Evolutionary conservation across 2,888 invertebrate species (phyloP).

Genomic region (Hedychridium roseum): DNA sequence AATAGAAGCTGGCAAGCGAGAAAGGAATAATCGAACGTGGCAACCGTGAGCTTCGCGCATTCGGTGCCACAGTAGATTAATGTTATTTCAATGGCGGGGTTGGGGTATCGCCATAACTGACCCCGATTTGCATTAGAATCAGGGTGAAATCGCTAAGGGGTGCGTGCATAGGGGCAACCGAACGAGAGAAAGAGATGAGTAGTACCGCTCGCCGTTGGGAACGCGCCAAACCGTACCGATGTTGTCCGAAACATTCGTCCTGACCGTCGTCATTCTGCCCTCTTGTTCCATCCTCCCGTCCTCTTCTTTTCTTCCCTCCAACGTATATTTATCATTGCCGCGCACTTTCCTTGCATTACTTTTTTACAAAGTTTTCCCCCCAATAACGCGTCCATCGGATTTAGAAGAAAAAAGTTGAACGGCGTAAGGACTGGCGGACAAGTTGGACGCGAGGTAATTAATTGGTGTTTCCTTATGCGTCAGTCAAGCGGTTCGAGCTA

Average conservation of each 20-base stretch:
- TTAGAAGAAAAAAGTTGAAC: too few species aligned
- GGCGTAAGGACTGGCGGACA: too few species aligned
- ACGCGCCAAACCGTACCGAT: conserved; percentile 46
- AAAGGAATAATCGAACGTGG: conserved; percentile 44
- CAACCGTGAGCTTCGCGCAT: conserved; percentile 39
- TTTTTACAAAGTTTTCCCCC: too few species aligned
- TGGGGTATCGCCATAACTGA: conserved; percentile 43
- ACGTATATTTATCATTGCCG: too few species aligned
- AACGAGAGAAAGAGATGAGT: conserved; percentile 6
- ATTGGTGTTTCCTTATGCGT: too few species aligned
- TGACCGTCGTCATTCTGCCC: conserved; percentile 17
- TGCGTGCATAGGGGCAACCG: conserved; percentile 1
- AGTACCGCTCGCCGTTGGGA: conserved; percentile 21
- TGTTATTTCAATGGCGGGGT: conserved; percentile 51
- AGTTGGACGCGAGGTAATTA: too few species aligned
- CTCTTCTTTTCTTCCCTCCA: neutral
- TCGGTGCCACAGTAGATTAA: conserved; percentile 53
- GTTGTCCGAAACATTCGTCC: conserved; percentile 36
- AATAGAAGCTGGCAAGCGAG: too few species aligned
- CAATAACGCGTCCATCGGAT: too few species aligned
- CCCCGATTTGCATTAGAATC: conserved; percentile 55
- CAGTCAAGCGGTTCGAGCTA: too few species aligned
- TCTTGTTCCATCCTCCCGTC: neutral
- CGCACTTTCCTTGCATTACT: too few species aligned
- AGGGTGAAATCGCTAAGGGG: conserved; percentile 39